Base-by-base conservation (phyloP, 2,113 vertebrate genomes). In the Porphyrio hochstetteri region DNA sequence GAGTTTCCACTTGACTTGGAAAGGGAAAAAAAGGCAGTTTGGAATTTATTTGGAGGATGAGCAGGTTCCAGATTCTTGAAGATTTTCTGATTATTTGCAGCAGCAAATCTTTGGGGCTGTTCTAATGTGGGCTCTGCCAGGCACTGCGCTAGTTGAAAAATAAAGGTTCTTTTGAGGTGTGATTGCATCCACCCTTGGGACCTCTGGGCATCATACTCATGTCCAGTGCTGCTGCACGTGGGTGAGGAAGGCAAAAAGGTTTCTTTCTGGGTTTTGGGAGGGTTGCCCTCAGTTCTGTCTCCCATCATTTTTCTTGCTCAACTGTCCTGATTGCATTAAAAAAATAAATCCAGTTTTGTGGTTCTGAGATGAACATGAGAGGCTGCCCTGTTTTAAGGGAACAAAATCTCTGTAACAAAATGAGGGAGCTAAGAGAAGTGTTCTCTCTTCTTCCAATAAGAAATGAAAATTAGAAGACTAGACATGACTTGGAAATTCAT, bases 51-150 rank as follows among this genome's bases (percentile, higher is more conserved):
- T 59, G 68, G 50, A 63, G 50, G 76, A 50, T n/a, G 63, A 77
- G 56, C 86, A 91, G 35, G 36, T 44, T 91, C 85, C 87, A 71
- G 82, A 53, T 87, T 78, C 90, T 87, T 94, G 92, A 82, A 52
- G 87, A 71, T 44, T 84, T 46, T 59, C 74, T 88, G 81, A 94
- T 93, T 91, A 48, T 71, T 96, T 92, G 61, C 95, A 93, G 89
- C 69, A 93, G 64, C 2, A 3, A 59, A 59, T 56, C 57, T 16
- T 25, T 9, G 48, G 80, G 55, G 50, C 42, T 77, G 24, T 60
- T 79, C 9, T 69, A 46, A 23, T 4, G 4, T 24, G 50, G 48
- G 10, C 55, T 82, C 11, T 71, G 7, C 65, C 42, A 52, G 75
- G 33, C 63, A 0, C 29, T 42, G 50, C 17, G 25, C 16, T 1